phyloP scores from a whole-genome alignment of 2,113 vertebrate species.

The Ammodytes marinus region DNA sequence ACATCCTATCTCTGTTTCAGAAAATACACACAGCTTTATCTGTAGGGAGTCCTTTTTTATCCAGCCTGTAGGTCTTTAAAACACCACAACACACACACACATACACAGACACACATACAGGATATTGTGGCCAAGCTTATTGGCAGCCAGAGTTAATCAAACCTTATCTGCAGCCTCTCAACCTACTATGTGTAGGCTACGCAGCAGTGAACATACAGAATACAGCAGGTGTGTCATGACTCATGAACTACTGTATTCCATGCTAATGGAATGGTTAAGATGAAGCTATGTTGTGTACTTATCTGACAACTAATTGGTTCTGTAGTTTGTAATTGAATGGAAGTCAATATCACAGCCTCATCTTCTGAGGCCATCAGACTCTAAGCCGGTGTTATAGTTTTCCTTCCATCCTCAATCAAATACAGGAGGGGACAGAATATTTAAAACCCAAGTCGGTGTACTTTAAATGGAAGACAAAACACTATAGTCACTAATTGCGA shows the following conservation, averaged over 20 bases:
- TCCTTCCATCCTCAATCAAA: neutral
- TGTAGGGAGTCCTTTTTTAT: slow-evolving; percentile 6
- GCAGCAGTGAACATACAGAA: slow-evolving; percentile 12
- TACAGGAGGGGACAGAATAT: neutral
- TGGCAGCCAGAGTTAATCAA: slow-evolving; percentile 57
- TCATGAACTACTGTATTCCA: too few relatives aligned
- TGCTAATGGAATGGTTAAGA: neutral
- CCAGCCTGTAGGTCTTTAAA: neutral
- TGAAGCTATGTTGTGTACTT: neutral
- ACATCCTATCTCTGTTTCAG: slow-evolving; percentile 66
- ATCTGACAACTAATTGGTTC: too few relatives aligned
- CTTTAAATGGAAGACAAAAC: neutral
- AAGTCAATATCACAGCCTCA: neutral
- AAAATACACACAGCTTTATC: slow-evolving; percentile 42
- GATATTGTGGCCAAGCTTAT: slow-evolving; percentile 52
- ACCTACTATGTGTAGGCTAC: slow-evolving; percentile 18
- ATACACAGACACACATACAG: slow-evolving; percentile 16
- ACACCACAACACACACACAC: neutral
- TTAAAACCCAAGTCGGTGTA: neutral
- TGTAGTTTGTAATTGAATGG: neutral
- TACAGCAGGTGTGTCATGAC: neutral
- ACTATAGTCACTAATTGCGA: neutral
- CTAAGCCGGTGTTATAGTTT: too few relatives aligned
- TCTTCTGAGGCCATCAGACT: neutral
- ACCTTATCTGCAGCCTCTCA: slow-evolving; percentile 45